Conservation (phyloP, 92 coral and sea anemone species). For the Zoanthus solanderi region DNA sequence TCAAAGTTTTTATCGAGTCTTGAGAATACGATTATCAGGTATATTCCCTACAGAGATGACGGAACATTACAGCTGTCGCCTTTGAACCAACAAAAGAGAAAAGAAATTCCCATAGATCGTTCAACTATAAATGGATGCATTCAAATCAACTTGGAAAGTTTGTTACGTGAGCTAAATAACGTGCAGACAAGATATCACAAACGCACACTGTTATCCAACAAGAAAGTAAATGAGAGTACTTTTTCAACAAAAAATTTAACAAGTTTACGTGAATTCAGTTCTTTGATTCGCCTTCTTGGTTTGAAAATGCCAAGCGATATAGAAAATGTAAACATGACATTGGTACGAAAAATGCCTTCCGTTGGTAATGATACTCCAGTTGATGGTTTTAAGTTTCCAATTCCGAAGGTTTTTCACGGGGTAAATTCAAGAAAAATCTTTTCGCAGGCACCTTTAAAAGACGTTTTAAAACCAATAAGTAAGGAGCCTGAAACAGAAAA, state of each 20-base stretch:
- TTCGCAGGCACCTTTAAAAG: neutral
- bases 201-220: neutral
- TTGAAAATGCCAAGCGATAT: slow-evolving; percentile 30
- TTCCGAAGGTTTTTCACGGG: neutral
- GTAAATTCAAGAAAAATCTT: neutral
- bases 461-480: neutral
- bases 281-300: slow-evolving; percentile 24
- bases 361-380: neutral
- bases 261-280: neutral
- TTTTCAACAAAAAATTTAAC: neutral
- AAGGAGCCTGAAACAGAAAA: neutral
- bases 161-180: neutral
- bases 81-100: slow-evolving; percentile 8
- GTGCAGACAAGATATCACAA: neutral
- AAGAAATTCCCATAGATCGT: neutral
- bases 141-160: slow-evolving; percentile 19
- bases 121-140: slow-evolving; percentile 15
- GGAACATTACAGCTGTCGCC: slow-evolving; percentile 18
- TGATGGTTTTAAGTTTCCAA: neutral
- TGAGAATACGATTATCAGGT: slow-evolving; percentile 11
- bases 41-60: slow-evolving; percentile 20
- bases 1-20: slow-evolving; percentile 22
- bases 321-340: slow-evolving; percentile 31
- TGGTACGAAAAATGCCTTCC: neutral
- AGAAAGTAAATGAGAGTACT: neutral